phyloP scores from a whole-genome alignment of 2,797 vertebrate genomes.

The Meriones psammophilus region DNA sequence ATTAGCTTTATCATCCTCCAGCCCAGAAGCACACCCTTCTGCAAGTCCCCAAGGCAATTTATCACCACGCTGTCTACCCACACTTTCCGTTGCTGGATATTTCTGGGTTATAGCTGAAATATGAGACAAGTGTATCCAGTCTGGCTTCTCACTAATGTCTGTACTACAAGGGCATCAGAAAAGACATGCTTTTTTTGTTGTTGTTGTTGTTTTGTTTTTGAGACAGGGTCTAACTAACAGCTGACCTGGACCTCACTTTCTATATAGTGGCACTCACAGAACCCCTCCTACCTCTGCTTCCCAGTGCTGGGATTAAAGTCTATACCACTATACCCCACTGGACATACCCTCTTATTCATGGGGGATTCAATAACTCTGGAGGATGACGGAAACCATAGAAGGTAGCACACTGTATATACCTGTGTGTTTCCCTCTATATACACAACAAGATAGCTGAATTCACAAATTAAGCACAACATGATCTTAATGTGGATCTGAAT shows the following conservation, averaged over 20 bases:
- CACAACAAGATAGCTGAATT: neutral
- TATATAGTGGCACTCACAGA: neutral
- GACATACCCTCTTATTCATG: neutral
- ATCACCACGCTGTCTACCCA: neutral
- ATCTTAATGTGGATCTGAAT: neutral
- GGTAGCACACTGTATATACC: neutral
- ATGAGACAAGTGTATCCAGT: neutral
- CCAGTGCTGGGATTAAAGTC: neutral
- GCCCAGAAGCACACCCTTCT: neutral
- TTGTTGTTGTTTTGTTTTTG: neutral
- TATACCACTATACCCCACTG: neutral
- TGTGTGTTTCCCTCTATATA: neutral
- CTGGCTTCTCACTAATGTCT: neutral
- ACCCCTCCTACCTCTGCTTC: neutral
- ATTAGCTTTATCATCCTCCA: neutral
- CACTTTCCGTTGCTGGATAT: neutral
- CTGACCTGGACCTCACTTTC: neutral
- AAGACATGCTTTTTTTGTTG: neutral
- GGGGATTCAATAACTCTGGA: neutral
- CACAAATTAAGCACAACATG: neutral
- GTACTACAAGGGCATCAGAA: conserved; percentile 16
- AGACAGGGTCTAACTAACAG: neutral
- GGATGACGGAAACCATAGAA: neutral
- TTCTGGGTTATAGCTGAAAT: conserved; percentile 3
- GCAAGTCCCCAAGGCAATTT: neutral